These are phyloP conservation scores for Hydraecia micacea DNA, from an alignment of 2,888 invertebrate genomes.

Conservation along the genomic window DNA sequence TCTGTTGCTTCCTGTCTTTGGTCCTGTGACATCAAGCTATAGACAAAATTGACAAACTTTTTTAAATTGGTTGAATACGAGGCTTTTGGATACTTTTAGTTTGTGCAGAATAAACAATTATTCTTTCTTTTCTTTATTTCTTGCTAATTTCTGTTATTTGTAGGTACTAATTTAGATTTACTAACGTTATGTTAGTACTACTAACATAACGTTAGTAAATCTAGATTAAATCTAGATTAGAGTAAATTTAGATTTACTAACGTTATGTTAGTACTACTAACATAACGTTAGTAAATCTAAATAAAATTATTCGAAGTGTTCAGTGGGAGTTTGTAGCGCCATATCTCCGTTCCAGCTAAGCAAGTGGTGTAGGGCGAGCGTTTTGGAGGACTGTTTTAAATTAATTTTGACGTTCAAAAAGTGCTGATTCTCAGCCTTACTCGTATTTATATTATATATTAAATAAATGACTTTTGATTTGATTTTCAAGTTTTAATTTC, in stretches of 20 bases:
- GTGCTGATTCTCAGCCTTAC: background rate
- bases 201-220: too few species aligned
- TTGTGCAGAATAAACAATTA: too few species aligned
- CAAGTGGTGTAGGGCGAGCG: background rate
- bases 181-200: too few species aligned
- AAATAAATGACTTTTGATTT: too few species aligned
- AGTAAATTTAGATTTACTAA: too few species aligned
- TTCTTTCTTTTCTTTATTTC: too few species aligned
- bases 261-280: too few species aligned
- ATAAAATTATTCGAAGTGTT: background rate
- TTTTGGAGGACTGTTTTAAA: background rate
- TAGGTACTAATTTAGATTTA: too few species aligned
- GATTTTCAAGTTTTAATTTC: background rate
- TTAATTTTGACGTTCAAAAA: background rate
- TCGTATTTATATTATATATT: too few species aligned
- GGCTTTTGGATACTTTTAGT: background rate
- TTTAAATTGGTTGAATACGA: background rate
- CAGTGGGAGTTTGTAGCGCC: background rate
- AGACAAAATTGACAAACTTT: background rate
- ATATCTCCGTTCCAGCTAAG: background rate
- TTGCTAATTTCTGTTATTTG: too few species aligned
- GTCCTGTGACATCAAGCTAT: background rate
- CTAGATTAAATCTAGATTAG: too few species aligned
- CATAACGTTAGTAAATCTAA: too few species aligned
- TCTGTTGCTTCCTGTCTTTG: background rate